Evolutionary conservation across 2,797 vertebrate species (phyloP).

Genomic region (Setipinna tenuifilis): DNA sequence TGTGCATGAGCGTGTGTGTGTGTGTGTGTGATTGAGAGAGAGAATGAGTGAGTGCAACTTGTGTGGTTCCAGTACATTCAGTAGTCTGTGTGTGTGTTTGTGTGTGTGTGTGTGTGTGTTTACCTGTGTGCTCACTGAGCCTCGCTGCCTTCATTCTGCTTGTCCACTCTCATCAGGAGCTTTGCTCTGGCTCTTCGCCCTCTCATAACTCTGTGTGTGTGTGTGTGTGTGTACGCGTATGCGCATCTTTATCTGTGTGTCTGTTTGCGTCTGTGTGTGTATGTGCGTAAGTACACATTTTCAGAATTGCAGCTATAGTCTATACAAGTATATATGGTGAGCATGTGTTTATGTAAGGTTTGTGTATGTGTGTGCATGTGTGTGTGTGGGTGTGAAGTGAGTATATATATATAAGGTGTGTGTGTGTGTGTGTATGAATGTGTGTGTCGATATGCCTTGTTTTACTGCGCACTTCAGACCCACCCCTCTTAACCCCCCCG

Average conservation of each 20-base stretch:
- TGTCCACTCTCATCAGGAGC: not conserved
- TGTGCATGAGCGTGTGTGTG: too few species aligned
- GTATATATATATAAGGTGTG: not conserved
- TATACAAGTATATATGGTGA: too few species aligned
- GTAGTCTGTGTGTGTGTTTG: not conserved
- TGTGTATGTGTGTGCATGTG: not conserved
- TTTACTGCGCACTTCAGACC: not conserved
- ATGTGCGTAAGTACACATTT: not conserved
- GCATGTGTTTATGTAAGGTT: not conserved
- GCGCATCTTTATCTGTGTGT: not conserved
- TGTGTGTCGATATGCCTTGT: not conserved
- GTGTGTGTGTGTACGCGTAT: not conserved
- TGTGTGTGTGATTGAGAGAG: too few species aligned
- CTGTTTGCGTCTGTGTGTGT: not conserved
- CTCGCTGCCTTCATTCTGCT: not conserved
- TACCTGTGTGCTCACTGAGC: not conserved
- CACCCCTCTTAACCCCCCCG: not conserved
- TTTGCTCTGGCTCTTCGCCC: not conserved
- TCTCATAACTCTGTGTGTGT: not conserved
- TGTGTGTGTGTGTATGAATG: not conserved
- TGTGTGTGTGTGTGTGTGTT: slow-evolving; percentile 3
- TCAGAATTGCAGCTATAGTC: too few species aligned
- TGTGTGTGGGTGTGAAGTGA: not conserved
- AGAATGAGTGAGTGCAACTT: not conserved
- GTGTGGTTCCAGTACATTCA: not conserved